phyloP scores from a whole-genome alignment of 2,113 vertebrate genomes.

The Cololabis saira region DNA sequence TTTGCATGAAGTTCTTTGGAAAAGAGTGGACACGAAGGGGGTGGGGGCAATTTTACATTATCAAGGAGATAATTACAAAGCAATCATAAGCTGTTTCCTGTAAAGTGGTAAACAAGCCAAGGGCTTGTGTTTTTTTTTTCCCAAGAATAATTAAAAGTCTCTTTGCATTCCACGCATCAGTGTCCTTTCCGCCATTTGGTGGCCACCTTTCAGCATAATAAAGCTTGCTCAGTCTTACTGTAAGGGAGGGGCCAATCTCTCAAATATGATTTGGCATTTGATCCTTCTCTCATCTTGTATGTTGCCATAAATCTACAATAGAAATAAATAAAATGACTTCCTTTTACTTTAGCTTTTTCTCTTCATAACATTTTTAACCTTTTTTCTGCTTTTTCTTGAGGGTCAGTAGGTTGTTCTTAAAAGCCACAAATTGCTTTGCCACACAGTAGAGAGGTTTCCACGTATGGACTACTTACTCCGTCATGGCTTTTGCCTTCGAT shows the following conservation, averaged over 20 bases:
- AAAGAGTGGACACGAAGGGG: slow-evolving; percentile 53
- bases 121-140: slow-evolving; percentile 65
- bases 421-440: slow-evolving; percentile 38
- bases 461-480: slow-evolving; percentile 34
- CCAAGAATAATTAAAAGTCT: slow-evolving; percentile 76
- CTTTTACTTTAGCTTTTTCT: neutral
- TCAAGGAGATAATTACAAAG: slow-evolving; percentile 78
- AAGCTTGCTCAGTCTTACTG: slow-evolving; percentile 35
- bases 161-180: slow-evolving; percentile 71
- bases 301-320: slow-evolving; percentile 25
- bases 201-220: slow-evolving; percentile 65
- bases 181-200: slow-evolving; percentile 64
- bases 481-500: slow-evolving; percentile 27
- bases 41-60: slow-evolving; percentile 71
- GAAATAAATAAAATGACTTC: slow-evolving; percentile 10
- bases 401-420: slow-evolving; percentile 20
- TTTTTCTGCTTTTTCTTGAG: neutral
- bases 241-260: slow-evolving; percentile 32
- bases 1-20: slow-evolving; percentile 41
- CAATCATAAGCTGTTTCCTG: slow-evolving; percentile 76
- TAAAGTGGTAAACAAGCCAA: slow-evolving; percentile 78
- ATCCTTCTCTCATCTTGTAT: slow-evolving; percentile 19
- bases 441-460: slow-evolving; percentile 39
- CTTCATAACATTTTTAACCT: neutral
- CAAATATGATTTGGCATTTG: slow-evolving; percentile 32